Percentiles rank a stretch among this genome's conserved stretches.
phyloP scores from a whole-genome alignment of 2,113 vertebrate species.

The Sakesphorus luctuosus region DNA sequence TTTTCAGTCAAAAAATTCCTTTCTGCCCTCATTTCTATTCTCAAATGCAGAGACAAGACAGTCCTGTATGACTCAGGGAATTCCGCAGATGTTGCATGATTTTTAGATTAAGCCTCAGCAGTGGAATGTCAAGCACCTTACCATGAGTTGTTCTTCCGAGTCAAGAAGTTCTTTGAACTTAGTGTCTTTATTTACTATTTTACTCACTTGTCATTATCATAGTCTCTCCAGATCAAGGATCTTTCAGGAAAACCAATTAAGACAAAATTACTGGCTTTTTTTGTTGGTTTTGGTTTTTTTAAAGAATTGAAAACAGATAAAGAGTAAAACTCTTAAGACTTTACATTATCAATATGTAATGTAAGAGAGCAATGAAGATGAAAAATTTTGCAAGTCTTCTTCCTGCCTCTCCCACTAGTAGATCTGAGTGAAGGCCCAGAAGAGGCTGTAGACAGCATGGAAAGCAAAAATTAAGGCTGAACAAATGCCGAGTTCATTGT shows the following conservation, averaged over 20 bases:
- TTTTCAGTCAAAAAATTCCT: neutral
- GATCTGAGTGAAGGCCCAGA: neutral
- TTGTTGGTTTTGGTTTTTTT: neutral
- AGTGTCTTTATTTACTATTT: neutral
- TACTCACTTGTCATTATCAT: neutral
- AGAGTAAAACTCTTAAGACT: neutral
- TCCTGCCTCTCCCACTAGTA: neutral
- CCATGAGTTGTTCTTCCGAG: neutral
- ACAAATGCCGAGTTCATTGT: neutral
- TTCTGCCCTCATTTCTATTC: neutral
- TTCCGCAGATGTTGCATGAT: neutral
- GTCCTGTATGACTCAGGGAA: neutral
- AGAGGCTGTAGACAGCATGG: neutral
- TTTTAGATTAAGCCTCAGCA: neutral
- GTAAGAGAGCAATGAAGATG: neutral
- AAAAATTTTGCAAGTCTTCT: neutral
- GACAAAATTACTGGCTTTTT: neutral
- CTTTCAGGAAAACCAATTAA: neutral
- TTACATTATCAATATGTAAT: neutral
- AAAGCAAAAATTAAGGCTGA: neutral
- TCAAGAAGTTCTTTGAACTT: neutral
- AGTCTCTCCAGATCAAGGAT: neutral
- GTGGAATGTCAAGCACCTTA: neutral
- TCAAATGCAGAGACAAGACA: neutral
- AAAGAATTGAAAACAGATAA: neutral